Evolutionary conservation across 2,113 vertebrate genomes (phyloP).

Genomic region (Rhynchopsitta pachyrhyncha): DNA sequence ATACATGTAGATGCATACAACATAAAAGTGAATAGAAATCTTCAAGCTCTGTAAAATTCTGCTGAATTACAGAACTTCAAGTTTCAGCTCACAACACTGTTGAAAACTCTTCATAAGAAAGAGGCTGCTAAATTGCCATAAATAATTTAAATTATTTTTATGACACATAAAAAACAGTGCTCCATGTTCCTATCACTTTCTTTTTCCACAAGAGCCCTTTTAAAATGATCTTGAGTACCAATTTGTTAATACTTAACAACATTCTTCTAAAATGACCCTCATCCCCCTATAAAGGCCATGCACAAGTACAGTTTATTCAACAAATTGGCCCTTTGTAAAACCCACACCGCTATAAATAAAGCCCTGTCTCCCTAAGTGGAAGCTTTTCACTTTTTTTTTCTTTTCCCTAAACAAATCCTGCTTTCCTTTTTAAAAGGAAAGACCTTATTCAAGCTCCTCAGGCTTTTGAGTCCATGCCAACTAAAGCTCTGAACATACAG

Average conservation of each 20-base stretch:
- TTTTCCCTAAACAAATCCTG: slow-evolving; percentile 5
- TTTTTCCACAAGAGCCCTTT: neutral
- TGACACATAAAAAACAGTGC: neutral
- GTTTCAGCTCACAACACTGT: neutral
- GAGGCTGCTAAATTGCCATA: neutral
- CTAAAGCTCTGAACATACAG: slow-evolving; percentile 13
- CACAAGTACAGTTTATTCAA: slow-evolving; percentile 17
- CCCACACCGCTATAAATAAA: slow-evolving; percentile 33
- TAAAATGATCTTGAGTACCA: neutral
- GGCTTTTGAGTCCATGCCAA: slow-evolving; percentile 23
- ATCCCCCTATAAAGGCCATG: neutral
- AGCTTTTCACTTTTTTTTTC: slow-evolving; percentile 23
- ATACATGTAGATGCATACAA: neutral
- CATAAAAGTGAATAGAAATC: neutral
- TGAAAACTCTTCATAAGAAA: neutral
- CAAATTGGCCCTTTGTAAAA: slow-evolving; percentile 42
- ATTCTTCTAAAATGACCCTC: slow-evolving; percentile 28
- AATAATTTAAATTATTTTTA: slow-evolving; percentile 9
- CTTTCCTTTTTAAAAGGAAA: slow-evolving; percentile 9
- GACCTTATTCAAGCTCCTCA: neutral
- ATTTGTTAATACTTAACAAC: slow-evolving; percentile 42
- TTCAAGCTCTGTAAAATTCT: neutral
- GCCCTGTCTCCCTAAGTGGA: slow-evolving; percentile 13
- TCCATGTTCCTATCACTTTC: neutral
- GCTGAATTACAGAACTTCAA: neutral